phyloP scores from a whole-genome alignment of 2,113 vertebrate genomes.

The Oreochromis spilurus region DNA sequence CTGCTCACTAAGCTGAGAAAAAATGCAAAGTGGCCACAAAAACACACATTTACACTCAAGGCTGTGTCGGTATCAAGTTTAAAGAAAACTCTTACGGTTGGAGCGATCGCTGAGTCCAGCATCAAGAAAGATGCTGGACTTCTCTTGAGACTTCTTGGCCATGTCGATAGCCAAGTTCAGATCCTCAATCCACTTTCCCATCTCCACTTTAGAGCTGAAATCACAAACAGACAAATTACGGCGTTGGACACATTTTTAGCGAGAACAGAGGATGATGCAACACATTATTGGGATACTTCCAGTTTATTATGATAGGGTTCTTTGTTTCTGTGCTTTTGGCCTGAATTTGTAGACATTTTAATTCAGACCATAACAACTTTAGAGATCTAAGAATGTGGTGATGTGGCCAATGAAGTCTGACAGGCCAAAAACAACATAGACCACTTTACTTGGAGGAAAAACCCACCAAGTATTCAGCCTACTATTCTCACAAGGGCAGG shows the following conservation, averaged over 20 bases:
- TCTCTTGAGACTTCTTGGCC: slow-evolving; percentile 80
- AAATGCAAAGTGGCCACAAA: not conserved
- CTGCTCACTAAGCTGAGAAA: not conserved
- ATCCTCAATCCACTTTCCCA: slow-evolving; percentile 92
- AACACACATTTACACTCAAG: not conserved
- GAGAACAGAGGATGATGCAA: not conserved
- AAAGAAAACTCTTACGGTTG: slow-evolving; percentile 77
- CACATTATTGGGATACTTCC: not conserved
- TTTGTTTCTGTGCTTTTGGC: not conserved
- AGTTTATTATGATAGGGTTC: not conserved
- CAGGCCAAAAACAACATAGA: not conserved
- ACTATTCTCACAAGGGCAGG: not conserved
- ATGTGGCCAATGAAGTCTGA: not conserved
- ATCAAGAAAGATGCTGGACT: slow-evolving; percentile 72
- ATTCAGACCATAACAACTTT: not conserved
- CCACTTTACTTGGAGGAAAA: not conserved
- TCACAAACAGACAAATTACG: not conserved
- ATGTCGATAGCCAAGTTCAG: slow-evolving; percentile 85
- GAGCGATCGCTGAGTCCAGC: slow-evolving; percentile 58
- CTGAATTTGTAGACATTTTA: not conserved
- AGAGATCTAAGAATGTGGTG: not conserved
- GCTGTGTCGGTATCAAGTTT: not conserved
- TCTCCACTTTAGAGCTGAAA: slow-evolving; percentile 85
- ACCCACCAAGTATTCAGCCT: not conserved
- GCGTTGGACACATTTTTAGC: not conserved